Evolutionary conservation across 1,140 invertebrate genomes (phyloP).

Genomic region (Belonocnema kinseyi): DNA sequence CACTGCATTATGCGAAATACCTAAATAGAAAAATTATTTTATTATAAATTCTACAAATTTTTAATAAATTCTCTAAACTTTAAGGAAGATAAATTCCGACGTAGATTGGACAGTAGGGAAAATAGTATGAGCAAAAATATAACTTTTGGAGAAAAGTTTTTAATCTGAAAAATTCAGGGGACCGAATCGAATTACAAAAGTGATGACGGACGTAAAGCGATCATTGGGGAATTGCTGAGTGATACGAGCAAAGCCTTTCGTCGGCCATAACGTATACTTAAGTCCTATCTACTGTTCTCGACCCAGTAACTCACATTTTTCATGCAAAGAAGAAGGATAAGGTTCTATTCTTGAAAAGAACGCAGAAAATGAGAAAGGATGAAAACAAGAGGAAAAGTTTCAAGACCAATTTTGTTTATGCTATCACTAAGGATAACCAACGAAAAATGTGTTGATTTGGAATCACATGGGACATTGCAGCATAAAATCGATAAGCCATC

Average conservation of each 20-base stretch:
- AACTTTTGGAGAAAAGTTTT: too few relatives aligned
- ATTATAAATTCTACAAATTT: too few relatives aligned
- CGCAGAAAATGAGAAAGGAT: conserved; percentile 1
- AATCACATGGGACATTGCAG: neutral
- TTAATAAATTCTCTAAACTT: too few relatives aligned
- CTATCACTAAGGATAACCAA: conserved; percentile 8
- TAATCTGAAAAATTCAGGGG: too few relatives aligned
- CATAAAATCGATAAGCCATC: conserved; percentile 25
- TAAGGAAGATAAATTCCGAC: too few relatives aligned
- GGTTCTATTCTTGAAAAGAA: neutral
- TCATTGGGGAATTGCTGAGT: neutral
- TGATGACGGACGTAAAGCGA: too few relatives aligned
- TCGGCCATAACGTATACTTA: neutral
- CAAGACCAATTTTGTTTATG: conserved; percentile 13
- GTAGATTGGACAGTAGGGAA: too few relatives aligned
- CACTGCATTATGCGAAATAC: too few relatives aligned
- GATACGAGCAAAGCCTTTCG: neutral
- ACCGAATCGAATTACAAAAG: too few relatives aligned
- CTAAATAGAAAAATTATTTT: too few relatives aligned
- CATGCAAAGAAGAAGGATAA: conserved; percentile 13
- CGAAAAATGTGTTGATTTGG: conserved; percentile 24
- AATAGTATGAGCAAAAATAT: too few relatives aligned
- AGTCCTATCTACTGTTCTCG: neutral
- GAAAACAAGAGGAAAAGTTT: conserved; percentile 14
- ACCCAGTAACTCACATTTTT: conserved; percentile 24